These are phyloP conservation scores for Micropterix aruncella DNA, from an alignment of 2,888 invertebrate species.

Conservation along the genomic window DNA sequence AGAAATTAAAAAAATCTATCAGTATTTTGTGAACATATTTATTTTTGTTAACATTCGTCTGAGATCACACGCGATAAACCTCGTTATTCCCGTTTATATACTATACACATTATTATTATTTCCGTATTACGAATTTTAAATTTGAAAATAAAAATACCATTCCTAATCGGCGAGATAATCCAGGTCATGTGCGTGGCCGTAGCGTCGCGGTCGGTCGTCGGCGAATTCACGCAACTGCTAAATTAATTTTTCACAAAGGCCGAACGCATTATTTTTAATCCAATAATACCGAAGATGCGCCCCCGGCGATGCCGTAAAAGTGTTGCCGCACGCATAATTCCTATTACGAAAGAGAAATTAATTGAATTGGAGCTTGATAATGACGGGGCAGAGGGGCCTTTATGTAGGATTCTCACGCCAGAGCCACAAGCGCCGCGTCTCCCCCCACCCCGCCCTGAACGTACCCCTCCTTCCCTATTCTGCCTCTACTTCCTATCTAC, in stretches of 20 bases:
- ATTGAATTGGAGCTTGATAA: neutral
- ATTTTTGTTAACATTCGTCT: no score
- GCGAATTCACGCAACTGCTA: no score
- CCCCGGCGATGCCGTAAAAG: neutral
- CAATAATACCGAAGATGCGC: neutral
- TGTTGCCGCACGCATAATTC: neutral
- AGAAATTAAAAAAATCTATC: no score
- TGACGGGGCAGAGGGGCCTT: constrained; percentile 3
- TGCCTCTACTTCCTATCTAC: neutral
- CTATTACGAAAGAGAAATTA: neutral
- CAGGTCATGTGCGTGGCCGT: no score
- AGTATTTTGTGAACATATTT: no score
- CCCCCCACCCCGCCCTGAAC: constrained; percentile 3
- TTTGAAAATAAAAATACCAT: no score
- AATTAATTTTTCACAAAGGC: neutral
- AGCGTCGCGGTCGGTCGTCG: no score
- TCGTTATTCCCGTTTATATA: no score
- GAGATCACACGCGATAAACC: no score
- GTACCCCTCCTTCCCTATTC: neutral
- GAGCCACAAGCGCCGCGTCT: constrained; percentile 1
- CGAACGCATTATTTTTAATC: neutral
- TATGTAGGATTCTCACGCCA: constrained; percentile 8
- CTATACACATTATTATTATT: no score
- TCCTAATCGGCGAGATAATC: no score
- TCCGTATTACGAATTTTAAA: no score